Percentiles rank a stretch among this genome's conserved stretches.
These are phyloP conservation scores for Drosophila paranaensis DNA, from an alignment of 2,888 invertebrate species.

Conservation along the genomic window DNA sequence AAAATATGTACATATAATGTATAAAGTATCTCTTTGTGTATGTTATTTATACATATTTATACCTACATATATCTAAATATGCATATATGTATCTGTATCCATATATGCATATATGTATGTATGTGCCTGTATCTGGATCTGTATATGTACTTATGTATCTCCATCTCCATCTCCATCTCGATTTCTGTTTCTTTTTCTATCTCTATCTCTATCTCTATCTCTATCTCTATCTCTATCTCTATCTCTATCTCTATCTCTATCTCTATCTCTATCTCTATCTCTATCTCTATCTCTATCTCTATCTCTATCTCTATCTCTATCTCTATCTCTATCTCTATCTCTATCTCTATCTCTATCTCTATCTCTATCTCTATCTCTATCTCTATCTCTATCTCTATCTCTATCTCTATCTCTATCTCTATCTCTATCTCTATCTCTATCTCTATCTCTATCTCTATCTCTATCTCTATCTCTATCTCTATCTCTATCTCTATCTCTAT, in stretches of 20 bases:
- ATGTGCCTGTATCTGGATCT: no score
- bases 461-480: background rate
- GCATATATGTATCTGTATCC: background rate
- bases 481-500: no score
- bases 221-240: background rate
- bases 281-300: no score
- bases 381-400: background rate
- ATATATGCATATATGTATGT: no score
- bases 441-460: no score
- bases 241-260: background rate
- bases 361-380: background rate
- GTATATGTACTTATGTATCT: no score
- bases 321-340: no score
- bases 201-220: background rate
- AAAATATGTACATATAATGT: background rate
- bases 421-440: background rate
- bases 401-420: no score
- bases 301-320: background rate
- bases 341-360: background rate
- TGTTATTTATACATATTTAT: background rate
- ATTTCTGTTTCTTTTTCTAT: background rate
- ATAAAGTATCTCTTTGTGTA: background rate
- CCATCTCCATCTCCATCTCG: no score
- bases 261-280: no score
- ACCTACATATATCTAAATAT: background rate